Evolutionary conservation across 2,888 invertebrate species (phyloP).

Genomic region (Agriopis aurantiaria): DNA sequence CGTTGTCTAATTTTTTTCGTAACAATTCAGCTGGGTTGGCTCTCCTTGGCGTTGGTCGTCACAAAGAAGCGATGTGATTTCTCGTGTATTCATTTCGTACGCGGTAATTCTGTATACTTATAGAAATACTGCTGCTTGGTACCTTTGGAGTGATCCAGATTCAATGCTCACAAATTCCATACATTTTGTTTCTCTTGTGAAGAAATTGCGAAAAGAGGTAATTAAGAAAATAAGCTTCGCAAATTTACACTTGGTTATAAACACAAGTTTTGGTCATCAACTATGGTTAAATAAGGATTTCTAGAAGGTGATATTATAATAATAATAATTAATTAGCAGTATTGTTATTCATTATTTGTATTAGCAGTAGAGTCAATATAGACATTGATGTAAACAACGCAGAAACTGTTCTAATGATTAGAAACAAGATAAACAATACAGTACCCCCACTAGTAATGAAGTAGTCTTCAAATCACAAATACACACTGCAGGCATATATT

Average conservation of each 20-base stretch:
- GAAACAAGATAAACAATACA: neutral
- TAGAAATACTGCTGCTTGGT: neutral
- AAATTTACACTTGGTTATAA: neutral
- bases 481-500: too few relatives aligned
- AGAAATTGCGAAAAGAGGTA: neutral
- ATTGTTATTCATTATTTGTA: neutral
- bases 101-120: slow-evolving; percentile 5
- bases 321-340: too few relatives aligned
- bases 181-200: neutral
- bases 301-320: neutral
- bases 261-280: neutral
- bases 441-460: neutral
- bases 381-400: neutral
- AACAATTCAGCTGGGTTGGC: slow-evolving; percentile 50
- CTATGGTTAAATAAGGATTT: neutral
- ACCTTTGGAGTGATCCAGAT: neutral
- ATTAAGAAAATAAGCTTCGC: neutral
- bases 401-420: neutral
- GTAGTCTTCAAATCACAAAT: neutral
- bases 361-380: neutral
- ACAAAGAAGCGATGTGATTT: slow-evolving; percentile 56
- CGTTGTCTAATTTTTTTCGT: slow-evolving; percentile 32
- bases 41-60: slow-evolving; percentile 72
- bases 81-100: slow-evolving; percentile 19
- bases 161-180: neutral